These are phyloP conservation scores for Brachionus manjavacas DNA, from an alignment of 1,140 invertebrate genomes.

Conservation along the genomic window DNA sequence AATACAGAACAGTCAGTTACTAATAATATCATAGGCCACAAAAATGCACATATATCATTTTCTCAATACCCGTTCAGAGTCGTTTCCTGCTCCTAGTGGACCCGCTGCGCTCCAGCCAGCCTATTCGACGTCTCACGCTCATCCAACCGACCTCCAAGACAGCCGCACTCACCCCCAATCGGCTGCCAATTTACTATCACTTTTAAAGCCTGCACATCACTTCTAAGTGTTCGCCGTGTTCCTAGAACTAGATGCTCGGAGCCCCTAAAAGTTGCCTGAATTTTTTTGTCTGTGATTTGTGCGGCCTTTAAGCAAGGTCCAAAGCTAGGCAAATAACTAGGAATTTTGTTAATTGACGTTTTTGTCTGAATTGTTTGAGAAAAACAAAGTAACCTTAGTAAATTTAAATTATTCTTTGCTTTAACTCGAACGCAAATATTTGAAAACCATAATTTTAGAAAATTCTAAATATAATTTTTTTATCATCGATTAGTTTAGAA, in stretches of 20 bases:
- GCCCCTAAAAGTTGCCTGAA: neutral
- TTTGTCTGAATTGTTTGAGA: too few relatives aligned
- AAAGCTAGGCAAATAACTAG: too few relatives aligned
- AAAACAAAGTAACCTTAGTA: too few relatives aligned
- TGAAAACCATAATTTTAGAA: neutral
- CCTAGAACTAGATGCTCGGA: neutral
- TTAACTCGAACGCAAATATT: neutral
- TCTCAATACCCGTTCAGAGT: neutral
- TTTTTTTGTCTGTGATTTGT: too few relatives aligned
- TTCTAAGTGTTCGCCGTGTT: neutral
- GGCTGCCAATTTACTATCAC: neutral
- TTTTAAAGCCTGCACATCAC: neutral
- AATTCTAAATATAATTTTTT: neutral
- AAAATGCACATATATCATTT: neutral
- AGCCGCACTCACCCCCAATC: neutral
- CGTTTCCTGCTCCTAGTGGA: neutral
- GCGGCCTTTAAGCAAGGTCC: too few relatives aligned
- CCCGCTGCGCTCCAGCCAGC: neutral
- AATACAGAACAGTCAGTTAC: conserved; percentile 22
- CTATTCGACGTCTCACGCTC: neutral
- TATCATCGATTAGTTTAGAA: neutral
- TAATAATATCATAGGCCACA: conserved; percentile 3
- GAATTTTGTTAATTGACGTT: too few relatives aligned
- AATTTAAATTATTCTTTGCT: neutral
- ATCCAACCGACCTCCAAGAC: neutral